Evolutionary conservation across 1,140 invertebrate species (phyloP), one percentile per base, ranked within the genome.

Genomic region (Drosophila lini): DNA sequence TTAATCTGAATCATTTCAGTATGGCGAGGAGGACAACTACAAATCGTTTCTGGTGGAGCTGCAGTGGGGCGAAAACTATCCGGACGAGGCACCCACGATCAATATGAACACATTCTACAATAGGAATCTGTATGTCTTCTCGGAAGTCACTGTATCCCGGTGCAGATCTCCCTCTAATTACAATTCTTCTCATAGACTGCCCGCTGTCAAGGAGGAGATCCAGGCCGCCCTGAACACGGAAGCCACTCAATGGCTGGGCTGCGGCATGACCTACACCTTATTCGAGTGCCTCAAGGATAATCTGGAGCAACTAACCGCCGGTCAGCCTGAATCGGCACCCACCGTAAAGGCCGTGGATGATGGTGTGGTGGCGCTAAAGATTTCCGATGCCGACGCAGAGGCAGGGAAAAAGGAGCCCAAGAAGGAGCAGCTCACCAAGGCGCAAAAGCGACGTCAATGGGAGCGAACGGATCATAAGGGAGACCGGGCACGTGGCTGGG

Each of bases 91-190:
- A 78, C 98, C 98, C 36, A 93, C 89, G 9, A 94, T 98, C 44
- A 98, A 96, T 93, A 94, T 99, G 93, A 96, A 98, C 88, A 95
- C 97, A 32, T 99, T 99, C 93, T 99, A 98, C 90, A 99, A 99
- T 93, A 96, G 97, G 90, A 96, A 97, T 92, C 93, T 98, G 97
- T 98, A 94, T 96, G 96, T 95, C 3, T 15, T 10, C 16, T 85
- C 65, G 52, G 2, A 2, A 31, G 3, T 40, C 31, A 16, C 1
- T 48, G 34, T 38, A 15, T 11, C 3, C 15, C 5, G 3, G 15
- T 3, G 38, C 47, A 15, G 47, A 16, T n/a, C 40, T 13, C 22
- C 16, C 41, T 38, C 48, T 25, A 45, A 25, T 56, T 41, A 15
- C 3, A 3, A n/a, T 92, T n/a, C 1, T 42, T 34, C 5, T 5